Conservation (phyloP, 1,140 invertebrate species). For the Piezodorus guildinii region DNA sequence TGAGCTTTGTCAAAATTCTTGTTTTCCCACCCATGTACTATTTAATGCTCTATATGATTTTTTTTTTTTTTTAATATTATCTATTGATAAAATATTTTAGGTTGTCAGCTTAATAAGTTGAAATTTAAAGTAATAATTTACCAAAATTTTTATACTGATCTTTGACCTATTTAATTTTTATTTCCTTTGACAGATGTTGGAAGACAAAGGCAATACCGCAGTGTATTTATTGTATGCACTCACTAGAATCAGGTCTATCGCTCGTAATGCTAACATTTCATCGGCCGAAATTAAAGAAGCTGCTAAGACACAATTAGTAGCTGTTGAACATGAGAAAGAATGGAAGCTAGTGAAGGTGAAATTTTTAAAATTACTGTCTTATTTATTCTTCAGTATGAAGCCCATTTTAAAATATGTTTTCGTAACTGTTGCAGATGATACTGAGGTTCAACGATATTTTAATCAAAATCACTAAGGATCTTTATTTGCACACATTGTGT, state of each 20-base stretch:
- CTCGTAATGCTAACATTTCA: conserved; percentile 59
- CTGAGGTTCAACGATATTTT: conserved; percentile 82
- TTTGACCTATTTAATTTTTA: not conserved
- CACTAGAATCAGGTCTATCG: conserved; percentile 87
- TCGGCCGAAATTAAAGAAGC: conserved; percentile 44
- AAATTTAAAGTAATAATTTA: no score
- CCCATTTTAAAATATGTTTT: not conserved
- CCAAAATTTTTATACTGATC: no score
- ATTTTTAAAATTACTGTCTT: not conserved
- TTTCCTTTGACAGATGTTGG: conserved; percentile 67
- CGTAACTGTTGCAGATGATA: conserved; percentile 37
- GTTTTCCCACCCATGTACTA: no score
- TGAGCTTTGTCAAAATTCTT: no score
- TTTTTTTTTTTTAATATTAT: no score
- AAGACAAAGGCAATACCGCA: conserved; percentile 97
- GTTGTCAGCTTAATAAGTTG: no score
- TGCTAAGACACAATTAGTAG: conserved; percentile 43
- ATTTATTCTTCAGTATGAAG: not conserved
- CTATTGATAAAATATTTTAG: no score
- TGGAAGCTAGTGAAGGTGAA: conserved; percentile 81
- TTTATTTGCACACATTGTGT: conserved; percentile 82
- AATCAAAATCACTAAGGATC: conserved; percentile 66
- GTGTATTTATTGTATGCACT: conserved; percentile 94
- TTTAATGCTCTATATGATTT: no score
- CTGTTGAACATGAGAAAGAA: conserved; percentile 82